Conservation (phyloP, 2,113 vertebrate species). For the Cynopterus brachyotis region DNA sequence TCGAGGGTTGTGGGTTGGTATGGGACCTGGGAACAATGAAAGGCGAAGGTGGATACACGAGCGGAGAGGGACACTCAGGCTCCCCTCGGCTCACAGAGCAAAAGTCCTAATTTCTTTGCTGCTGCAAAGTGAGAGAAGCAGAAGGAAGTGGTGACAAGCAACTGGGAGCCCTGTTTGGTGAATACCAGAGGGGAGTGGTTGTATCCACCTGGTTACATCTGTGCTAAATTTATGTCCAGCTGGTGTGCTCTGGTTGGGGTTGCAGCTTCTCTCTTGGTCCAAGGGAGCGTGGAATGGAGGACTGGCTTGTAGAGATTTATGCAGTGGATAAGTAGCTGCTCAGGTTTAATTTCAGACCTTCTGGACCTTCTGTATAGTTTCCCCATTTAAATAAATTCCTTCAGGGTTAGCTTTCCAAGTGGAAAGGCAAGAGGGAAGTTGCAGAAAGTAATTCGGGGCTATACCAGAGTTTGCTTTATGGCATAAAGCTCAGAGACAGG, state of each 20-base stretch:
- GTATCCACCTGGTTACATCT: background rate
- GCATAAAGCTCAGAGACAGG: background rate
- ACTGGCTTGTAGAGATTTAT: background rate
- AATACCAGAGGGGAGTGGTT: background rate
- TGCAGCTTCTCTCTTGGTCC: background rate
- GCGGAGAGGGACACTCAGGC: background rate
- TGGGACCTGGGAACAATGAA: background rate
- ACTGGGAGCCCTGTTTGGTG: background rate
- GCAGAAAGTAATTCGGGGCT: background rate
- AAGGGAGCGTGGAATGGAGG: background rate
- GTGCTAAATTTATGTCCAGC: background rate
- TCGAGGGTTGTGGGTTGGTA: no score
- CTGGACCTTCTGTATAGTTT: background rate
- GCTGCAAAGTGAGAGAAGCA: accelerated
- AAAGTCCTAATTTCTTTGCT: background rate
- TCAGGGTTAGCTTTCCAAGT: background rate
- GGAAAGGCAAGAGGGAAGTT: background rate
- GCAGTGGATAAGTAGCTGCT: background rate
- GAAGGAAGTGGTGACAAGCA: background rate
- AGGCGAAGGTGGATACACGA: accelerated
- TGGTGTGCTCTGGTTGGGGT: no score
- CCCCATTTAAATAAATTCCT: background rate
- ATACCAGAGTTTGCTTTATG: background rate
- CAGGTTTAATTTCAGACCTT: slow-evolving; percentile 17
- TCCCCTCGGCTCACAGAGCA: background rate